A percentile compares a stretch with the other conserved stretches of the same genome.
Conservation (phyloP, 2,797 vertebrate species). For the Catamblyrhynchus diadema region DNA sequence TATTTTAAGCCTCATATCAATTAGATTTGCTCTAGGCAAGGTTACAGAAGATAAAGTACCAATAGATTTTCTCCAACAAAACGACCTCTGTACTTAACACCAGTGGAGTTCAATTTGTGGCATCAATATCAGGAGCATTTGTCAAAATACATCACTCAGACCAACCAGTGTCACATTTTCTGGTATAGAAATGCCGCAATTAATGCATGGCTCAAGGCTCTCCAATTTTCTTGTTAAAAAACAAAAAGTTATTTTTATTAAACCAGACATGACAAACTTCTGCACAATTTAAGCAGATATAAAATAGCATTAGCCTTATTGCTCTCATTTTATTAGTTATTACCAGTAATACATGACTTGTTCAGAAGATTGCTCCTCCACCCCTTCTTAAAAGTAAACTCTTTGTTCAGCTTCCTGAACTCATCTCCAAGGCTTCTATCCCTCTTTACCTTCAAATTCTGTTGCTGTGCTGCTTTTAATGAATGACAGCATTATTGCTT, state of each 20-base stretch:
- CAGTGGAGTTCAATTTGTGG: neutral
- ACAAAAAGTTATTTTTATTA: neutral
- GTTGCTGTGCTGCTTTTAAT: neutral
- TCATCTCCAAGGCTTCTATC: neutral
- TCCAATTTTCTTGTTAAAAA: neutral
- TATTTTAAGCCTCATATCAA: neutral
- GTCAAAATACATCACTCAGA: neutral
- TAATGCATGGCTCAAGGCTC: neutral
- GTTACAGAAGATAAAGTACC: neutral
- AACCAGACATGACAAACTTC: neutral
- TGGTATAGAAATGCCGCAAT: rapidly evolving
- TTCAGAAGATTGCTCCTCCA: neutral
- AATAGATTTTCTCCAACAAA: neutral
- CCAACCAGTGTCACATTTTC: neutral
- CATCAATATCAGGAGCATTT: neutral
- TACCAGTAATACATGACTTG: neutral
- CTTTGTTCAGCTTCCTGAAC: neutral
- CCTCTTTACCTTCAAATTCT: neutral
- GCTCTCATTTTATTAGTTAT: neutral
- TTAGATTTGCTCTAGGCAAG: neutral
- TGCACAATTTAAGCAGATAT: neutral
- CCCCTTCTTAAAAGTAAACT: neutral
- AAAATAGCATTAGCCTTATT: neutral
- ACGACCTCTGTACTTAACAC: neutral
- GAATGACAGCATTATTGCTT: neutral